These are phyloP conservation scores for Dendrocincla fuliginosa DNA, from an alignment of 2,797 vertebrate species.

Conservation along the genomic window DNA sequence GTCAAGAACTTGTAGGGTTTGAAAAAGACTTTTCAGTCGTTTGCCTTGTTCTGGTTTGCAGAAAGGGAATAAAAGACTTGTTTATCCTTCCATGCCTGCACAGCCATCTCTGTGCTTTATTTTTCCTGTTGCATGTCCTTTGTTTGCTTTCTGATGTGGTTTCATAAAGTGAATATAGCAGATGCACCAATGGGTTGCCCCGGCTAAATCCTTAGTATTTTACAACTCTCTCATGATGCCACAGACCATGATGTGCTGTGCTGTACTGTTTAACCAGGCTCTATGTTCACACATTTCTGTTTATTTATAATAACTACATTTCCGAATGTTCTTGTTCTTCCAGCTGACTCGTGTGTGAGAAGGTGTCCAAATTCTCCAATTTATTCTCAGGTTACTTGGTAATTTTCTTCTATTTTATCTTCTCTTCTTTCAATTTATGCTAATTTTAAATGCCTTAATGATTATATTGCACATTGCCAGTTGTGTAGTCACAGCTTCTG, in stretches of 20 bases:
- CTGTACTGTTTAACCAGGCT: background rate
- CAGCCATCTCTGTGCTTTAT: background rate
- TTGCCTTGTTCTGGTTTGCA: conserved; percentile 3
- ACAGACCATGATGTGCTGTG: rapidly evolving
- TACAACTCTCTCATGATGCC: background rate
- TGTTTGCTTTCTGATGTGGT: background rate
- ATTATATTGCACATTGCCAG: background rate
- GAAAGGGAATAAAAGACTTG: background rate
- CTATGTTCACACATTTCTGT: background rate
- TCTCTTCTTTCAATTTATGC: background rate
- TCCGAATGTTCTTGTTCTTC: background rate
- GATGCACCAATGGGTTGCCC: background rate
- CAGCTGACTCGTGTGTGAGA: background rate
- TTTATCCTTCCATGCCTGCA: background rate
- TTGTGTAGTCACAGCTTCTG: background rate
- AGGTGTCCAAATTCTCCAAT: background rate
- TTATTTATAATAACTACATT: background rate
- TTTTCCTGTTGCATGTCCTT: background rate
- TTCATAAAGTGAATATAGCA: background rate
- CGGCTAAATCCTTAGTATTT: background rate
- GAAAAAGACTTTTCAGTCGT: conserved; percentile 3
- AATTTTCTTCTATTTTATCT: background rate
- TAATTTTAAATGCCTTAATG: background rate
- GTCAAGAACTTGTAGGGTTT: background rate
- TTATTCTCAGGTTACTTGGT: background rate